Evolutionary conservation across 2,113 vertebrate species (phyloP).

Genomic region (Rhabdornis inornatus): DNA sequence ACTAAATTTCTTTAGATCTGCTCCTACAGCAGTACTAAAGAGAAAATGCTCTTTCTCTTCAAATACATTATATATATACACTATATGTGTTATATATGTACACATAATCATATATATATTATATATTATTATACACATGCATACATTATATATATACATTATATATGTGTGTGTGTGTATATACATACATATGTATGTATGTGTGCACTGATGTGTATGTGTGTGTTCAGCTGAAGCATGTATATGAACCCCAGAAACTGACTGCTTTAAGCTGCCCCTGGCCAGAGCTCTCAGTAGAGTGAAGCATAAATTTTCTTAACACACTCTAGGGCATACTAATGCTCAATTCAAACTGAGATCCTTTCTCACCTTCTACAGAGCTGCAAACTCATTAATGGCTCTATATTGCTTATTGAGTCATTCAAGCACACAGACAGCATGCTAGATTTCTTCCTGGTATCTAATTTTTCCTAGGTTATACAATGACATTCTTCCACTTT

Average conservation of each 20-base stretch:
- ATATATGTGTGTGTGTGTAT: no score
- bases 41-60: background rate
- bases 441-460: background rate
- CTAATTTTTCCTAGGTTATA: background rate
- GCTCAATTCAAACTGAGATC: background rate
- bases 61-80: background rate
- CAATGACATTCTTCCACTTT: background rate
- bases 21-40: background rate
- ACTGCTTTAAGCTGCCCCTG: background rate
- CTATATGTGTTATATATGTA: no score
- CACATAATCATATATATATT: no score
- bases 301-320: background rate
- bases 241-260: background rate
- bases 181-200: no score
- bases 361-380: background rate
- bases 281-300: background rate
- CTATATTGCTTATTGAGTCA: background rate
- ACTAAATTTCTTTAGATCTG: background rate
- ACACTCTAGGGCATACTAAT: background rate
- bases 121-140: background rate
- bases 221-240: background rate
- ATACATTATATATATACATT: no score
- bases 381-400: conserved; percentile 2
- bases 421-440: background rate
- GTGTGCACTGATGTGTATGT: no score